phyloP scores from a whole-genome alignment of 2,797 vertebrate genomes.

The Bryconaethiops microstoma region DNA sequence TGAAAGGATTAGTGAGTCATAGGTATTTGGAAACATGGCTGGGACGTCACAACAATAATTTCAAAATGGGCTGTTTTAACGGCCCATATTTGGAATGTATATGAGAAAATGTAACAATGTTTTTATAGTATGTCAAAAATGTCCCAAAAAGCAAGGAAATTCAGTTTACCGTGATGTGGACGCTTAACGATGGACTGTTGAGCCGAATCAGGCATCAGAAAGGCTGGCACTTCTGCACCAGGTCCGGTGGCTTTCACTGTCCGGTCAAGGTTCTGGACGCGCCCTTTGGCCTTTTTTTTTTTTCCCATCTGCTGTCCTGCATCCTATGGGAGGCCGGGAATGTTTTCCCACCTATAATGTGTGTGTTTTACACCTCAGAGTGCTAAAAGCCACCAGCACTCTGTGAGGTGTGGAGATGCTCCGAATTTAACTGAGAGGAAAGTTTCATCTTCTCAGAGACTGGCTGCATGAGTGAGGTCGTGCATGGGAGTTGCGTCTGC shows the following conservation, averaged over 20 bases:
- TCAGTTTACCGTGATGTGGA: too few species aligned
- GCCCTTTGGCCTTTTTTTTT: conserved; percentile 47
- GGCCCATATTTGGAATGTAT: too few species aligned
- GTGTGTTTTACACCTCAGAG: conserved; percentile 62
- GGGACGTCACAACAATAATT: too few species aligned
- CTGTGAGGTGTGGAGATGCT: conserved; percentile 52
- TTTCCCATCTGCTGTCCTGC: conserved; percentile 20
- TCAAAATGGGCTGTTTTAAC: too few species aligned
- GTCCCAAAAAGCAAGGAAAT: too few species aligned
- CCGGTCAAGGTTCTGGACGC: conserved; percentile 28
- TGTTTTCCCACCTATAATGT: conserved; percentile 64
- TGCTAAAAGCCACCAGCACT: conserved; percentile 69
- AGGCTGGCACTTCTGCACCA: background rate
- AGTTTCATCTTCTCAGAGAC: conserved; percentile 27
- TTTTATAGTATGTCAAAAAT: too few species aligned
- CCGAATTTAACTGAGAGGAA: conserved; percentile 56
- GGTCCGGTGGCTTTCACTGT: background rate
- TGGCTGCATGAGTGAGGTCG: background rate
- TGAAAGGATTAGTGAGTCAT: too few species aligned
- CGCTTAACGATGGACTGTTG: too few species aligned
- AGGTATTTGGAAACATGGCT: too few species aligned
- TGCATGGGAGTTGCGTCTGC: background rate
- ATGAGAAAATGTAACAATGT: too few species aligned
- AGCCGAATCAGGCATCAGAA: background rate
- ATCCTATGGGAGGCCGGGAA: conserved; percentile 49